Evolutionary conservation across 2,888 invertebrate species (phyloP).

Genomic region (Ormyrus thymus): DNA sequence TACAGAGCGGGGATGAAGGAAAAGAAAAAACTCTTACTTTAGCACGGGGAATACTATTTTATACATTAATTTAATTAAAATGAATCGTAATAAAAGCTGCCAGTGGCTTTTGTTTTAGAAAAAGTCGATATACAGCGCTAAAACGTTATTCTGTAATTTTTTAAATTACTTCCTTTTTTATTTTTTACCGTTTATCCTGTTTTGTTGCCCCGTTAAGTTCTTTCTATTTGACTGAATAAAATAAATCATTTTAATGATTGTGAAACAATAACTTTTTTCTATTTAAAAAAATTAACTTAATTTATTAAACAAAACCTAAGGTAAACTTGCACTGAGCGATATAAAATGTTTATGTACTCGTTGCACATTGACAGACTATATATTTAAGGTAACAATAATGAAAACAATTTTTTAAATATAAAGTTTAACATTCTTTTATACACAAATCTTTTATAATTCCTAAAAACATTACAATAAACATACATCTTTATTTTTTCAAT

Average conservation of each 20-base stretch:
- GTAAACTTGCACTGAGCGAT: conserved; percentile 34
- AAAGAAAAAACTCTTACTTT: conserved; percentile 61
- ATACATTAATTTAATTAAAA: conserved; percentile 70
- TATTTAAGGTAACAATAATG: conserved; percentile 42
- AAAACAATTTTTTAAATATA: conserved; percentile 32
- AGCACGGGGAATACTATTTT: conserved; percentile 66
- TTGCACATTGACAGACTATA: conserved; percentile 26
- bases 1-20: conserved; percentile 54
- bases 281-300: conserved; percentile 49
- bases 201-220: conserved; percentile 56
- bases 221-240: conserved; percentile 58
- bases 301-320: conserved; percentile 36
- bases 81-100: conserved; percentile 53
- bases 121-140: conserved; percentile 40
- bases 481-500: conserved; percentile 32
- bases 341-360: conserved; percentile 37
- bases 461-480: conserved; percentile 46
- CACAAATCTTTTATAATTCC: conserved; percentile 38
- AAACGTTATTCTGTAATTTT: conserved; percentile 47
- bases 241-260: conserved; percentile 56
- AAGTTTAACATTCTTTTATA: conserved; percentile 46
- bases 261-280: conserved; percentile 50
- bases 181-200: conserved; percentile 52
- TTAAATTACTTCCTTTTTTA: conserved; percentile 43
- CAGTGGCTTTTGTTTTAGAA: conserved; percentile 63